Base-by-base conservation (phyloP, 2,888 invertebrate species). In the Encarsia formosa region DNA sequence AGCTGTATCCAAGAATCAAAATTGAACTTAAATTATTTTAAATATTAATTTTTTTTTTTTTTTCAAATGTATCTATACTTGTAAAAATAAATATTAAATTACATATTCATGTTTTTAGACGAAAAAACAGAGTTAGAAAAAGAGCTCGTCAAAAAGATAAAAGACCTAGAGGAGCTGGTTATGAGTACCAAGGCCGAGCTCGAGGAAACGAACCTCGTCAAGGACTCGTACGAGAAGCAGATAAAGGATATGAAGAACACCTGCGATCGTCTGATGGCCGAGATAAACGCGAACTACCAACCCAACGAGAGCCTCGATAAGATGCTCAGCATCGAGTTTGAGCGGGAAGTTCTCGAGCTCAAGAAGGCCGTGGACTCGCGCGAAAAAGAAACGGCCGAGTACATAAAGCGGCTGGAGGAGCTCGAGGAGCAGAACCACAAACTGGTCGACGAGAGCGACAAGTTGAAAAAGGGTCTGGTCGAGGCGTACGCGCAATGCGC, bases 101-200 rank as follows among this genome's bases (percentile, higher is more conserved):
- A n/a, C n/a, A n/a, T n/a, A n/a, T n/a, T n/a, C n/a, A n/a, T n/a
- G n/a, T n/a, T n/a, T n/a, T n/a, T n/a, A 56, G 71, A 72, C 1
- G 73, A 74, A 19, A 71, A 72, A 49, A 52, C 63, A 8, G 61
- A 63, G 11, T 13, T 83, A 5, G 81, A 83, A 49, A 77, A 77
- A 55, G 65, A 73, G 32, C 69, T 79, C 70, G 73, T 76, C 8
- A 73, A 76, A 4, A 75, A 75, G 58, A 78, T 85, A 46, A 74
- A 73, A 0, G 75, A 76, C 23, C 67, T 84, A 13, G 83, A 82
- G 61, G 75, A 77, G 1, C 78, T 79, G 16, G 63, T 70, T 3
- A 35, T 47, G 0, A 61, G 59, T 16, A 54, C 65, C 0, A 63
- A 62, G 3, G 53, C 61, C 3, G 65, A 71, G 38, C 35, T 74